Conservation (phyloP, 1,140 invertebrate genomes). For the Caerostris extrusa region DNA sequence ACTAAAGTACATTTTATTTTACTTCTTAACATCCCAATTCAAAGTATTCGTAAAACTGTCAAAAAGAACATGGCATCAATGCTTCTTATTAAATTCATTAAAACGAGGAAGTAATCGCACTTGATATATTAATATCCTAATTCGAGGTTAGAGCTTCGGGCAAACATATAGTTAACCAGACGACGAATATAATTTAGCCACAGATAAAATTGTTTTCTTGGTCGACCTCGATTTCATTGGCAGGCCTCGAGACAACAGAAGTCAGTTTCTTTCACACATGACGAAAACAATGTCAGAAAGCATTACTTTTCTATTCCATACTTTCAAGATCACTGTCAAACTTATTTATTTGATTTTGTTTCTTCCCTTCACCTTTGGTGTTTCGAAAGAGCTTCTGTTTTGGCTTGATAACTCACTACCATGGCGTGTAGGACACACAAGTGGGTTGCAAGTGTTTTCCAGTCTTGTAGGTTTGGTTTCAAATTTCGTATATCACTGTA, state of each 20-base stretch:
- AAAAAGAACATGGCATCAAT: neutral
- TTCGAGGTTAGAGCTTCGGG: neutral
- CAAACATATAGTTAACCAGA: neutral
- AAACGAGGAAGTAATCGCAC: neutral
- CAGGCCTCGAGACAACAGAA: conserved; percentile 11
- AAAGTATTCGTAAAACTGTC: neutral
- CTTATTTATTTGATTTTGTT: neutral
- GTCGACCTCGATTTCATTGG: conserved; percentile 41
- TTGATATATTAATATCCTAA: neutral
- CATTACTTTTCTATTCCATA: neutral
- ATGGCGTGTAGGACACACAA: neutral
- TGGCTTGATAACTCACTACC: neutral
- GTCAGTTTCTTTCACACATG: conserved; percentile 32
- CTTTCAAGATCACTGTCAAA: conserved; percentile 50
- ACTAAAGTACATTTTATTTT: no score
- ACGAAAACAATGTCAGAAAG: conserved; percentile 39
- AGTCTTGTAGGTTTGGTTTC: neutral
- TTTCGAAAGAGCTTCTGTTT: neutral
- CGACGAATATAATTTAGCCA: neutral
- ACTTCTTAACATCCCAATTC: neutral
- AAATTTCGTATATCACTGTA: neutral
- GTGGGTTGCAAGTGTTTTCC: neutral
- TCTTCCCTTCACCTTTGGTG: neutral
- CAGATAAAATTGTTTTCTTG: neutral
- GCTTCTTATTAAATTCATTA: neutral